These are phyloP conservation scores for Eremophila alpestris DNA, from an alignment of 2,797 vertebrate genomes.

Conservation along the genomic window DNA sequence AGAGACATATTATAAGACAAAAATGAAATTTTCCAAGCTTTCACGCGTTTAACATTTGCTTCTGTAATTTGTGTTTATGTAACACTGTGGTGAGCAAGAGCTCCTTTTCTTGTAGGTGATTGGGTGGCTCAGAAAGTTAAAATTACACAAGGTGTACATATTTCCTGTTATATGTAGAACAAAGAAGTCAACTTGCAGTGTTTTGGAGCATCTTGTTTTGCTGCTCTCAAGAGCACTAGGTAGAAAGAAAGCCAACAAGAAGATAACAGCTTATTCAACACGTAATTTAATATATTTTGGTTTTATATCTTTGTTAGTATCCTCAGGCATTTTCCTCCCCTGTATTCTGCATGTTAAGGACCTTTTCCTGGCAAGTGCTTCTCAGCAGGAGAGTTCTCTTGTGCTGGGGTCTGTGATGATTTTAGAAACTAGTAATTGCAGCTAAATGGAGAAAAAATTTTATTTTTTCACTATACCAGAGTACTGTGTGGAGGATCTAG, in stretches of 20 bases:
- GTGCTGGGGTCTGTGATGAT: background rate
- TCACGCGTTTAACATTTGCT: background rate
- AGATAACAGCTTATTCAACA: background rate
- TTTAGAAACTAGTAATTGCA: background rate
- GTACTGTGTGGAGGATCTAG: background rate
- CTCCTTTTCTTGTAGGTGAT: background rate
- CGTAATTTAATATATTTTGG: background rate
- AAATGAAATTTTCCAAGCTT: background rate
- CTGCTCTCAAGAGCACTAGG: background rate
- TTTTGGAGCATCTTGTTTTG: conserved; percentile 21
- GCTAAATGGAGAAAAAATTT: background rate
- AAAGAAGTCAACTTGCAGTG: background rate
- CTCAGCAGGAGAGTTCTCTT: background rate
- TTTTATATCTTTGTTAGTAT: background rate
- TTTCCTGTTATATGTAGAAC: background rate
- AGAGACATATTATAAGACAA: background rate
- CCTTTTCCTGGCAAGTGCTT: background rate
- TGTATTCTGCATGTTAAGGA: background rate
- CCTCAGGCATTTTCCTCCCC: background rate
- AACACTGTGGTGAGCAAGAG: background rate
- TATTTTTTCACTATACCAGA: background rate
- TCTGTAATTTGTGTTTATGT: background rate
- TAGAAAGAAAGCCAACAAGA: background rate
- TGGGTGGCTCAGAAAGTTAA: background rate
- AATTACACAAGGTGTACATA: background rate